Evolutionary conservation across 2,113 vertebrate species (phyloP).

Genomic region (Tautogolabrus adspersus): DNA sequence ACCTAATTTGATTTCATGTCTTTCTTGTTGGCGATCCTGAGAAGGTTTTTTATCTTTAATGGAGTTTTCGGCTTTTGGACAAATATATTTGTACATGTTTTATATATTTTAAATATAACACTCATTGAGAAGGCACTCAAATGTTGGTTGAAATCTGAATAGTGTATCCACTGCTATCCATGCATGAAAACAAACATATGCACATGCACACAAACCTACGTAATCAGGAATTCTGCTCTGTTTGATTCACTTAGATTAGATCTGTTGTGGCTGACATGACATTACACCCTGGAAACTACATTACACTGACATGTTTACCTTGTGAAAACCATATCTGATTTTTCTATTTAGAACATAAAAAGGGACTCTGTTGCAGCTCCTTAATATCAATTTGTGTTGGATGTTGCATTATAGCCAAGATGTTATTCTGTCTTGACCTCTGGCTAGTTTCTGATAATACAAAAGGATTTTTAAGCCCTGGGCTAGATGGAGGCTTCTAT

Average conservation of each 20-base stretch:
- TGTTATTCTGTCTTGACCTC: slow-evolving; percentile 22
- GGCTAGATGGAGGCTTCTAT: slow-evolving; percentile 28
- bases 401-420: slow-evolving; percentile 10
- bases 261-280: slow-evolving; percentile 19
- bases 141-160: background rate
- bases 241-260: slow-evolving; percentile 21
- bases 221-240: slow-evolving; percentile 62
- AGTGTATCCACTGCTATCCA: background rate
- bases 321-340: slow-evolving; percentile 5
- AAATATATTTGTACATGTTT: no score
- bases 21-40: no score
- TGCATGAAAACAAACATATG: slow-evolving; percentile 26
- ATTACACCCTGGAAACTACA: slow-evolving; percentile 1
- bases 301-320: slow-evolving; percentile 13
- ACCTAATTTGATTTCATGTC: no score
- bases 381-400: background rate
- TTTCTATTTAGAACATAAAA: background rate
- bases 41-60: no score
- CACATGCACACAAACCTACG: slow-evolving; percentile 14
- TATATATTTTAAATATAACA: no score
- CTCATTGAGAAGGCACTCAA: background rate
- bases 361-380: slow-evolving; percentile 24
- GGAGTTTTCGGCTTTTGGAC: no score
- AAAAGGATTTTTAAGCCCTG: background rate
- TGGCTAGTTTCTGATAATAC: background rate